Evolutionary conservation across 2,113 vertebrate species (phyloP), one percentile per base, ranked within the genome.

Genomic region (Corapipo altera): DNA sequence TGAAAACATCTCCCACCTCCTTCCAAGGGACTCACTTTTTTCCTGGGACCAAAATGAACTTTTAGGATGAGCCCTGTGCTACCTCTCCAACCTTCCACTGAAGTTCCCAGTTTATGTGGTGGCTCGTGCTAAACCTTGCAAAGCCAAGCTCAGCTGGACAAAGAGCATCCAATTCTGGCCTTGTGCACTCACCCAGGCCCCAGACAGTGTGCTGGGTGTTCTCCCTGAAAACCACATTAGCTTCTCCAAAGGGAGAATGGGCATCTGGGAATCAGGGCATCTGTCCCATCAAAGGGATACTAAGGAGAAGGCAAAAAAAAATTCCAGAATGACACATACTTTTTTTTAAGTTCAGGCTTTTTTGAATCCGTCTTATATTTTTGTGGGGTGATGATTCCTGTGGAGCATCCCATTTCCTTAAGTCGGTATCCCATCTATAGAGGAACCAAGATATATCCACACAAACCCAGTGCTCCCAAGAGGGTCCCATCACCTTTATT

Each of bases 111-210:
- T 48, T 67, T 71, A 12, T 14, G 28, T 41, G 48, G 19, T 13
- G 35, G 37, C 28, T 73, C 11, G 1, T 44, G 70, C 21, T 91
- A 33, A 88, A 48, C 16, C 5, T 7, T 23, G 46, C 33, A 55
- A 61, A 79, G 30, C 43, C 0, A 0, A 66, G 61, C 33, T 87
- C 43, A 35, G 35, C 14, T 4, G 3, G 44, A 46, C 1, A 0
- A 59, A 41, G 49, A 85, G n/a, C 62, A 52, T 55, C 58, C n/a
- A 8, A 4, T 91, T 78, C 30, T 67, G n/a, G 17, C 17, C 57
- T 83, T 76, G 51, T 70, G 49, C 51, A 27, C 30, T 12, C 51
- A 58, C 39, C 62, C 58, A 58, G 41, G 28, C 33, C 54, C 3
- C 2, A 70, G 11, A 52, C 37, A 70, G 12, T 71, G 35, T 1